Base-by-base conservation (phyloP, 2,888 invertebrate species). In the Xiphydria camelus region DNA sequence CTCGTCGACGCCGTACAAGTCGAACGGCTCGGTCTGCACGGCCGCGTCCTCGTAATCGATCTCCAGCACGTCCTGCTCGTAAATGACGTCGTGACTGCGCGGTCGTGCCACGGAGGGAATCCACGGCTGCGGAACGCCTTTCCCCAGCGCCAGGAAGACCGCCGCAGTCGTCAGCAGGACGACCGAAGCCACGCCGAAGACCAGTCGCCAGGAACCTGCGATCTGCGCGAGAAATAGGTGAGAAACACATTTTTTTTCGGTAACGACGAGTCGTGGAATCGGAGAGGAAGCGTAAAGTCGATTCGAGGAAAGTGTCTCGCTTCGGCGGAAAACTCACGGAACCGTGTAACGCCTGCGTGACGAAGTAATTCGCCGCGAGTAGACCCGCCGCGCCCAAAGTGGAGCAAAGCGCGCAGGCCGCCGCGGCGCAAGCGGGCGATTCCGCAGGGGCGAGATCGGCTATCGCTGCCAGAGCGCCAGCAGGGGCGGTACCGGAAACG, bases 111-210 rank as follows among this genome's bases (percentile, higher is more conserved):
- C 75, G 2, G 75, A 75, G 1, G 74, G 72, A 22, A 75, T 82
- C 83, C 83, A 83, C 14, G 80, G 79, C 54, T 83, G 83, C 1
- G 81, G 78, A 3, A 80, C 79, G 2, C 83, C 83, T 53, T 82
- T 82, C 4, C 82, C 82, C 45, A 82, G 77, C 0, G 78, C 77
- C 70, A 82, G 73, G 61, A 82, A 83, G 34, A 82, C 77, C 1
- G 78, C 76, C 1, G 80, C 80, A 2, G 81, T 81, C n/a, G 78
- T 73, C 4, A 82, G 58, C n/a, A 82, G 61, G 7, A 82, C 80
- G 1, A 78, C 79, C 1, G 81, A 80, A 1, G 82, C 81, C 3
- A 80, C 79, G 0, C 82, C 82, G 54, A 83, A 83, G 2, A 83
- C 82, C 12, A 82, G 59, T 14, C 80, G 71, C 83, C 83, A 83